These are phyloP conservation scores for Craseonycteris thonglongyai DNA, from an alignment of 2,113 vertebrate species.

Conservation along the genomic window DNA sequence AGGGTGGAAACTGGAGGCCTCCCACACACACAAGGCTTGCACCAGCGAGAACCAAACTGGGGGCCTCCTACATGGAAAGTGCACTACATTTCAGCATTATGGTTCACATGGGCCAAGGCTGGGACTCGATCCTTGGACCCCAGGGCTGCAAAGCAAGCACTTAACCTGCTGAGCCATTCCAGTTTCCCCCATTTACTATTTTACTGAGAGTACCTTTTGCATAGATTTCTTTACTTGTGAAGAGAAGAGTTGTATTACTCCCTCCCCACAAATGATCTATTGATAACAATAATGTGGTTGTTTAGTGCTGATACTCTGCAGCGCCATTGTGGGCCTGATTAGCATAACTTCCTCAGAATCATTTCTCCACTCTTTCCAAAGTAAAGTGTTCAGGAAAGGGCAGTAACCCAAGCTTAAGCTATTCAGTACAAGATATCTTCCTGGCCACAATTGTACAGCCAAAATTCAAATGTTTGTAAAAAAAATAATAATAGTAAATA, in stretches of 20 bases:
- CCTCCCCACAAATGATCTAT: rapidly evolving
- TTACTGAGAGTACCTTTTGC: neutral
- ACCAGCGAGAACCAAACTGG: no score
- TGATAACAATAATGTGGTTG: neutral
- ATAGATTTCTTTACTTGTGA: neutral
- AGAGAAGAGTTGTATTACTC: neutral
- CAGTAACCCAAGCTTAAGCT: neutral
- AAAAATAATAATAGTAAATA: no score
- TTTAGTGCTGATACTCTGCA: neutral
- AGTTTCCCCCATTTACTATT: neutral
- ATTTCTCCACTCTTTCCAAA: neutral
- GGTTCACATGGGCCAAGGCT: no score
- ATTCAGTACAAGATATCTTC: neutral
- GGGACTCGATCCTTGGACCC: no score
- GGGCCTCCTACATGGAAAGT: no score
- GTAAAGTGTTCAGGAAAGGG: neutral
- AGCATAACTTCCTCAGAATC: neutral
- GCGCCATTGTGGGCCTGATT: neutral
- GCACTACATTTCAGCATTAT: no score
- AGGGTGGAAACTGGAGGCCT: no score
- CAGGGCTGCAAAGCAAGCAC: no score
- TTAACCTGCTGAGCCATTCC: no score
- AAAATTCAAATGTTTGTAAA: neutral
- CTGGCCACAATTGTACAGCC: neutral
- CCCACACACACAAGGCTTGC: no score